phyloP scores from a whole-genome alignment of 2,888 invertebrate genomes.

The Diadegma fenestrale region DNA sequence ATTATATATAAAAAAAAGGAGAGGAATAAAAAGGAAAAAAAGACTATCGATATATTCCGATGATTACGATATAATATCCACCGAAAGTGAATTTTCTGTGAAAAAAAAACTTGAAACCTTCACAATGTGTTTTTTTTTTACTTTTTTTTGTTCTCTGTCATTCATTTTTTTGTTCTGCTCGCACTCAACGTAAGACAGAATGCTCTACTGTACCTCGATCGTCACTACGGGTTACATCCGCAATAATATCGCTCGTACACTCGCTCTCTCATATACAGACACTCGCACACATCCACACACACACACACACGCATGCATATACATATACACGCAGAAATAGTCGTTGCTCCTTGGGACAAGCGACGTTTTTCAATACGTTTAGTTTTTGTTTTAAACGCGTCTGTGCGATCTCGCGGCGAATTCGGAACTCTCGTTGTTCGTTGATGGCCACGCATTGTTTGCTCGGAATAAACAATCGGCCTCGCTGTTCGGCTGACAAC shows the following conservation, averaged over 20 bases:
- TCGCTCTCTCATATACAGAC: neutral
- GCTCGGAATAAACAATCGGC: constrained; percentile 50
- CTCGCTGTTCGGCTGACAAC: constrained; percentile 73
- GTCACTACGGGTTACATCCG: constrained; percentile 41
- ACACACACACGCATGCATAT: constrained; percentile 2
- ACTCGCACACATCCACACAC: constrained; percentile 15
- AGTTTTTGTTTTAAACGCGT: constrained; percentile 37
- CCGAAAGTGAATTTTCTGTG: neutral
- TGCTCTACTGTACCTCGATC: constrained; percentile 29
- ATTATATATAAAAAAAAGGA: constrained; percentile 33
- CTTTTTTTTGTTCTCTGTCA: neutral
- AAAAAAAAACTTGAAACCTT: constrained; percentile 21
- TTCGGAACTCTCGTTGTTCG: constrained; percentile 53
- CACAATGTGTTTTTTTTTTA: constrained; percentile 10
- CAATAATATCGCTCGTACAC: constrained; percentile 30
- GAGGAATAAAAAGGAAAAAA: constrained; percentile 38
- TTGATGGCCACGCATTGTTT: constrained; percentile 55
- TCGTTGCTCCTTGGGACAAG: neutral
- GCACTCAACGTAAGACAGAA: constrained; percentile 10
- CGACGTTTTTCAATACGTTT: neutral
- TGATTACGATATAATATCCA: constrained; percentile 5
- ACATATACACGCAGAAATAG: neutral
- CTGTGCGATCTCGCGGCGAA: constrained; percentile 51
- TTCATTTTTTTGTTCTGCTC: neutral
- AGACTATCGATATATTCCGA: constrained; percentile 36